Conservation (phyloP, 2,888 invertebrate genomes). For the Drosophila anomelani region DNA sequence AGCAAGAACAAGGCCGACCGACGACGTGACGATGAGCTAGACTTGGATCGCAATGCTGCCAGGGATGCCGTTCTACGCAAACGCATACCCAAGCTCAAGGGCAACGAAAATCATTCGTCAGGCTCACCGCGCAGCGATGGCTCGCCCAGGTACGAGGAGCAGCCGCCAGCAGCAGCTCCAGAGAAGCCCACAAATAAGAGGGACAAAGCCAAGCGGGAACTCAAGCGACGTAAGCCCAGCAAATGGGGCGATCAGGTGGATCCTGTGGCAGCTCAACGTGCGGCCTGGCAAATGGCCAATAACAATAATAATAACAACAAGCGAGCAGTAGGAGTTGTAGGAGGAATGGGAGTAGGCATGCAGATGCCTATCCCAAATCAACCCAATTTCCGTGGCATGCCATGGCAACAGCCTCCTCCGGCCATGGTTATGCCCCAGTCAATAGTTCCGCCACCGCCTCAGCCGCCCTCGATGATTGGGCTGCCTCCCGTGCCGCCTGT, state of each 20-base stretch:
- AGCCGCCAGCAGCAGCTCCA: not conserved
- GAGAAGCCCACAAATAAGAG: slow-evolving; percentile 41
- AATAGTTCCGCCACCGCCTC: slow-evolving; percentile 58
- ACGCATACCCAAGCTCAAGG: slow-evolving; percentile 84
- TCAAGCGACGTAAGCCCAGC: slow-evolving; percentile 79
- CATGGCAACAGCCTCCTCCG: slow-evolving; percentile 75
- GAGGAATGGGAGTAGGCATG: not conserved
- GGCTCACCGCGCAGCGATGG: slow-evolving; percentile 66
- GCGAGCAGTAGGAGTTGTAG: not conserved
- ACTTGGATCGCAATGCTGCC: slow-evolving; percentile 82
- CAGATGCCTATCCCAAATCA: slow-evolving; percentile 16
- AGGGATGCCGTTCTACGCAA: slow-evolving; percentile 84
- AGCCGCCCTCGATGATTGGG: slow-evolving; percentile 59
- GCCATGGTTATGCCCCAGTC: slow-evolving; percentile 59
- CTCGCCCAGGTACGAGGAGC: slow-evolving; percentile 70
- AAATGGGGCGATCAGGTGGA: slow-evolving; percentile 82
- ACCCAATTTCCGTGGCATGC: slow-evolving; percentile 65
- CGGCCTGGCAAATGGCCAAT: slow-evolving; percentile 65
- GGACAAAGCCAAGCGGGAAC: slow-evolving; percentile 56
- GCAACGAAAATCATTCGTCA: slow-evolving; percentile 61
- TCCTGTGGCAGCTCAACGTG: slow-evolving; percentile 61
- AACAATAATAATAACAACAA: slow-evolving; percentile 47
- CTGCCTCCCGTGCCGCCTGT: slow-evolving; percentile 65
- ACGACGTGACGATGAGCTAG: slow-evolving; percentile 88
- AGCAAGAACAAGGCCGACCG: slow-evolving; percentile 89